Conservation (phyloP, 1,140 invertebrate species). For the Atta texana region DNA sequence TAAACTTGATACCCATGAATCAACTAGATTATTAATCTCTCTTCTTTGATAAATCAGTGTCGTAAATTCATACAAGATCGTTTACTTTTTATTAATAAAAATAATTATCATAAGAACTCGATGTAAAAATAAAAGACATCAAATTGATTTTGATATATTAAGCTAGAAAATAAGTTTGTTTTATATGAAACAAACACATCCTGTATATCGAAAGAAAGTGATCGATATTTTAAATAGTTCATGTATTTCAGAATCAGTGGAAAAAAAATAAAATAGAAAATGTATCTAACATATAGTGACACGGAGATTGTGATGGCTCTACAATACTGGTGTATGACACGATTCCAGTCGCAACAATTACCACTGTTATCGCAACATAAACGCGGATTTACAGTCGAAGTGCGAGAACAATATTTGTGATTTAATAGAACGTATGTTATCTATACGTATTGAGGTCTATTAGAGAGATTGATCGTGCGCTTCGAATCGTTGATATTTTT, state of each 20-base stretch:
- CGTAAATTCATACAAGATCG: not conserved
- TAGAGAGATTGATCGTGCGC: constrained; percentile 38
- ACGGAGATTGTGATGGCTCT: not conserved
- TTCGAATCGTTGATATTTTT: constrained; percentile 43
- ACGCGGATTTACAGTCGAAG: constrained; percentile 54
- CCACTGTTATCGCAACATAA: constrained; percentile 52
- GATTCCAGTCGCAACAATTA: constrained; percentile 48
- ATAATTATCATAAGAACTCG: not conserved
- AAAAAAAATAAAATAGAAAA: not conserved
- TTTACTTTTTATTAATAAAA: no score
- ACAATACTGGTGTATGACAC: not conserved
- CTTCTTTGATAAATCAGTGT: not conserved
- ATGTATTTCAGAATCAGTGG: not conserved
- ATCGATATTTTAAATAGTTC: not conserved
- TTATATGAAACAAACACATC: not conserved
- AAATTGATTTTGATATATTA: not conserved
- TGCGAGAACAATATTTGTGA: constrained; percentile 61
- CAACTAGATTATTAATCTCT: constrained; percentile 49
- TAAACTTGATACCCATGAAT: constrained; percentile 29
- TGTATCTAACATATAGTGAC: constrained; percentile 1
- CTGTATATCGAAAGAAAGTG: not conserved
- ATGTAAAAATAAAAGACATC: no score
- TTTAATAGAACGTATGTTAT: constrained; percentile 63
- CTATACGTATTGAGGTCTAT: constrained; percentile 24
- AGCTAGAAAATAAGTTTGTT: not conserved